Evolutionary conservation across 2,888 invertebrate species (phyloP).

Genomic region (Hoplodrina ambigua): DNA sequence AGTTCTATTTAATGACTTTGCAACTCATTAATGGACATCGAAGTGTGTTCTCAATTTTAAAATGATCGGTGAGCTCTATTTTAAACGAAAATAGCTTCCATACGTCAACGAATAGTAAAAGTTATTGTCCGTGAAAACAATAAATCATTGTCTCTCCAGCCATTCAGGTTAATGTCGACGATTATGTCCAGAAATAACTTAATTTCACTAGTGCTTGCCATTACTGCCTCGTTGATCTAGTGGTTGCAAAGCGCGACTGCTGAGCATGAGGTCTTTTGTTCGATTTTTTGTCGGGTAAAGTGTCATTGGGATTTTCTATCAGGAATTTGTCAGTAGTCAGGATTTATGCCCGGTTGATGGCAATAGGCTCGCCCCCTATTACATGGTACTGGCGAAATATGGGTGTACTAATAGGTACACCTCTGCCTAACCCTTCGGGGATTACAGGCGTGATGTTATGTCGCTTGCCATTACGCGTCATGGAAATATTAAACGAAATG

Average conservation of each 20-base stretch:
- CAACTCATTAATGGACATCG: not conserved
- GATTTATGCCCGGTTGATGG: no score
- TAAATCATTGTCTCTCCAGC: constrained; percentile 51
- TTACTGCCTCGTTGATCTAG: not conserved
- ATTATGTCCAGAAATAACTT: constrained; percentile 42
- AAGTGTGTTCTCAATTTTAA: not conserved
- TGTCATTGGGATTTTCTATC: no score
- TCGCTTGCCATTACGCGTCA: constrained; percentile 1
- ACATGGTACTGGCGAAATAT: no score
- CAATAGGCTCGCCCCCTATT: no score
- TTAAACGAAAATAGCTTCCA: constrained; percentile 3
- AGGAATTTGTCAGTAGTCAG: no score
- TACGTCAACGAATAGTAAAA: constrained; percentile 11
- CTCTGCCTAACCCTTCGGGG: no score
- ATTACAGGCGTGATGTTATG: no score
- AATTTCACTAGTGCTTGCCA: constrained; percentile 17
- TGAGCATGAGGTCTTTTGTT: no score
- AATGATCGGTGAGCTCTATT: constrained; percentile 3
- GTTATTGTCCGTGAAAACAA: constrained; percentile 12
- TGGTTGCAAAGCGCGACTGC: no score
- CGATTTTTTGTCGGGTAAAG: no score
- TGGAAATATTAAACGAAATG: constrained; percentile 27
- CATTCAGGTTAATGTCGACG: constrained; percentile 45
- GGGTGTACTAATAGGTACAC: no score
- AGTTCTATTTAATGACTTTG: not conserved